Base-by-base conservation (phyloP, 2,113 vertebrate species). In the Chionodraco myersi region DNA sequence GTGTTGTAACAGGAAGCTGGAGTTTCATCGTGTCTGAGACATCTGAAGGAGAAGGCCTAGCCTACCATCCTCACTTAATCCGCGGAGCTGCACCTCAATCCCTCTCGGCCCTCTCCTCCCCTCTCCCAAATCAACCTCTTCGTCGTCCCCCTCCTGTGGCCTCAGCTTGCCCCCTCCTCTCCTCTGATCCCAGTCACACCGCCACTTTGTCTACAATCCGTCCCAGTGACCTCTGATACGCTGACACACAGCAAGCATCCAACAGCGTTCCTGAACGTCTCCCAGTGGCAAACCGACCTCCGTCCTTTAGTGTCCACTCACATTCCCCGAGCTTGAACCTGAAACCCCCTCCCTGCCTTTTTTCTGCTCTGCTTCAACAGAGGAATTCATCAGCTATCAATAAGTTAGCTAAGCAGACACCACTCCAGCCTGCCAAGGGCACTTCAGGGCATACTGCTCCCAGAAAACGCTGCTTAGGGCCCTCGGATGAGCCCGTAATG, bases 21-120 rank as follows among this genome's bases (percentile, higher is more conserved):
- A 98, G 97, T 79, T 98, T 92, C 96, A 98, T 91, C 94, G 88
- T 98, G 97, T 94, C 94, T 98, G 84, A 95, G 96, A 92, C 97
- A 98, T 89, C 94, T 98, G 92, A 98, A 97, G 89, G 97, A 98
- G 86, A 98, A 98, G 92, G 97, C 97, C 30, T 98, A 5, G 97
- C 97, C 86, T 98, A 97, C 92, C 94, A 98, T 96, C 62, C 95
- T 97, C 80, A 97, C 96, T 93, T 97, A 97, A 95, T 94, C 93
- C 82, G 36, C 36, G 26, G 81, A 86, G 84, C 88, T 60, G 86
- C 49, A 71, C 80, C 81, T 91, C 92, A 72, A n/a, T n/a, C 74
- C 79, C 83, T 88, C 68, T 74, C 49, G 73, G 80, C 85, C 88
- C 84, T 74, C 79, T 65, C 80, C 71, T 70, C 45, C 45, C 36